These are phyloP conservation scores for Sinodicranocentrus sp. DNA, from an alignment of 2,888 invertebrate genomes.

Conservation along the genomic window DNA sequence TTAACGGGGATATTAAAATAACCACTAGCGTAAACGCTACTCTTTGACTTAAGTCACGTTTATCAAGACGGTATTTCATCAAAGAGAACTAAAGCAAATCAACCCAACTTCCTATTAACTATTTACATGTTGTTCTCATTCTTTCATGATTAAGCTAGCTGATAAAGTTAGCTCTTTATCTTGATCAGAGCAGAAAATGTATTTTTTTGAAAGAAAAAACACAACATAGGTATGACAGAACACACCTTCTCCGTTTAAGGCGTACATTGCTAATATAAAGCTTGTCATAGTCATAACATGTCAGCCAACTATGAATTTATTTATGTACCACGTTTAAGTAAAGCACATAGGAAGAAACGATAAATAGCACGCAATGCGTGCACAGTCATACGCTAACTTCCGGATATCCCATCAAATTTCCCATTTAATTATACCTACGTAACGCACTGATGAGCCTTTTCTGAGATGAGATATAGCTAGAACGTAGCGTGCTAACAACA, in stretches of 20 bases:
- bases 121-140: neutral
- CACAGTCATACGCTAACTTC: neutral
- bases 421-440: slow-evolving; percentile 5
- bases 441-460: slow-evolving; percentile 17
- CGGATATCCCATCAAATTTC: slow-evolving; percentile 9
- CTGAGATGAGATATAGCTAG: neutral
- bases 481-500: too few relatives aligned
- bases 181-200: neutral
- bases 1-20: too few relatives aligned
- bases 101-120: neutral
- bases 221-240: neutral
- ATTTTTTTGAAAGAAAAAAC: neutral
- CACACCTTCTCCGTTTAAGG: too few relatives aligned
- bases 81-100: too few relatives aligned
- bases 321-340: too few relatives aligned
- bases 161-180: too few relatives aligned
- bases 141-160: neutral
- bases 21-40: too few relatives aligned
- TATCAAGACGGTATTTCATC: too few relatives aligned
- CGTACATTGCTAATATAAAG: too few relatives aligned
- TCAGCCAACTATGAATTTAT: too few relatives aligned
- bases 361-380: slow-evolving; percentile 14
- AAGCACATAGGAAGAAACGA: neutral
- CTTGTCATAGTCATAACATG: too few relatives aligned
- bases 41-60: too few relatives aligned